Conservation (phyloP, 2,888 invertebrate species). For the Psylliodes chrysocephalus region DNA sequence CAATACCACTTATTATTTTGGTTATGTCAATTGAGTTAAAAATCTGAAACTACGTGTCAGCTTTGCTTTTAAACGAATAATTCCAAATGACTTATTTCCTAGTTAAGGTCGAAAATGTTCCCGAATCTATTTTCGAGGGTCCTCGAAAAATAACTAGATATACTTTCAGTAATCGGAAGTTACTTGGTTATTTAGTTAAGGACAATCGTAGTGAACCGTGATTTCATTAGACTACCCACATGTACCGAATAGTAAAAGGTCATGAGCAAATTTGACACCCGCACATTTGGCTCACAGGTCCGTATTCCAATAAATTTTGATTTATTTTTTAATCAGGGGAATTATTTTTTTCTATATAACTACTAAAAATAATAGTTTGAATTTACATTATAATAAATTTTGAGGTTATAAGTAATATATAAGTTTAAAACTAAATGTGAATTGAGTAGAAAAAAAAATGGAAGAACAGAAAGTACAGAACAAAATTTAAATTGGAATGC, state of each 20-base stretch:
- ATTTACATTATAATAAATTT: too few relatives aligned
- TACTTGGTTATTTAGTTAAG: conserved; percentile 32
- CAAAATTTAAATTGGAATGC: too few relatives aligned
- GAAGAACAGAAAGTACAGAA: too few relatives aligned
- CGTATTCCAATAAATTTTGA: not conserved
- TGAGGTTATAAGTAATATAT: too few relatives aligned
- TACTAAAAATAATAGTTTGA: too few relatives aligned
- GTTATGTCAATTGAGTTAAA: too few relatives aligned
- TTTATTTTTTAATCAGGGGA: too few relatives aligned
- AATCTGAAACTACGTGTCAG: not conserved
- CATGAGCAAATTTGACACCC: conserved; percentile 45
- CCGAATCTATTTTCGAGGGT: conserved; percentile 17
- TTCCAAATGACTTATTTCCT: conserved; percentile 15
- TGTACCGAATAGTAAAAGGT: conserved; percentile 35
- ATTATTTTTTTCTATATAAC: too few relatives aligned
- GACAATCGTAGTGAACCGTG: conserved; percentile 36
- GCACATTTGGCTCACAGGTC: conserved; percentile 29
- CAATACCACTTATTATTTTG: too few relatives aligned
- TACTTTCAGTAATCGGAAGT: conserved; percentile 25
- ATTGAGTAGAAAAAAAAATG: too few relatives aligned
- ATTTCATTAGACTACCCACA: conserved; percentile 45
- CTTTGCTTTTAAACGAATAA: not conserved
- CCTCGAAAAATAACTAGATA: conserved; percentile 14
- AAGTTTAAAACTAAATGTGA: too few relatives aligned
- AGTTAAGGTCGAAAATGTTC: conserved; percentile 13